Evolutionary conservation across 2,888 invertebrate species (phyloP).

Genomic region (Caenorhabditis japonica): DNA sequence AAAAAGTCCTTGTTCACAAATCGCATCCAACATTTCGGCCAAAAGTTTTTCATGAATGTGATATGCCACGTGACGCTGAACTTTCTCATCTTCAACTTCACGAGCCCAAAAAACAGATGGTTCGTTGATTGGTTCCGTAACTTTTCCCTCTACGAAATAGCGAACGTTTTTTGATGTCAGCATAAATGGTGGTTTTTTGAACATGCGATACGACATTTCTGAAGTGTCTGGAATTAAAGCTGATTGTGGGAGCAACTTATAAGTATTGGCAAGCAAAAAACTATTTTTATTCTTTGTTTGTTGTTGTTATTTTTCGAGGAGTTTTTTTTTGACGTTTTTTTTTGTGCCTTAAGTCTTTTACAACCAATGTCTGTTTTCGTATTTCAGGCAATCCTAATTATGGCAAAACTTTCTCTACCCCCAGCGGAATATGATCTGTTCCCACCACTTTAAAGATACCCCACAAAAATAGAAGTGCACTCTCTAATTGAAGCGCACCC

Average conservation of each 20-base stretch:
- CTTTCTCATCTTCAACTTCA: slow-evolving; percentile 5
- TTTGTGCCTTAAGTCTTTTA: too few relatives aligned
- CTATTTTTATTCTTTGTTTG: too few relatives aligned
- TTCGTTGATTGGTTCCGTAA: slow-evolving; percentile 14
- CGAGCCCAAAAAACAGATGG: slow-evolving; percentile 17
- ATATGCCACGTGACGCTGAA: slow-evolving; percentile 26
- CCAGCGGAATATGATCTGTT: too few relatives aligned
- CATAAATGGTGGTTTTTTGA: slow-evolving; percentile 33
- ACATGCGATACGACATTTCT: slow-evolving; percentile 37
- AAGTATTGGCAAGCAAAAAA: not conserved
- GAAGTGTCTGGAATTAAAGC: slow-evolving; percentile 24
- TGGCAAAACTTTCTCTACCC: too few relatives aligned
- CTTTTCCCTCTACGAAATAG: slow-evolving; percentile 30
- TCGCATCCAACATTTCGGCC: slow-evolving; percentile 33
- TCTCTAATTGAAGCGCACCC: too few relatives aligned
- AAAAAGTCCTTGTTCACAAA: slow-evolving; percentile 35
- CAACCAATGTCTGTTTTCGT: too few relatives aligned
- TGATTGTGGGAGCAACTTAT: not conserved
- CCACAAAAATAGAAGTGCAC: too few relatives aligned
- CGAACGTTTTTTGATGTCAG: slow-evolving; percentile 26
- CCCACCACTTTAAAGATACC: too few relatives aligned
- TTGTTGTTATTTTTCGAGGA: too few relatives aligned
- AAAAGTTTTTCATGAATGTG: slow-evolving; percentile 40
- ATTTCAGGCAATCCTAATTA: too few relatives aligned
- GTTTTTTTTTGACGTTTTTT: not conserved